phyloP scores from a whole-genome alignment of 2,797 vertebrate genomes.

The Mus spretus region DNA sequence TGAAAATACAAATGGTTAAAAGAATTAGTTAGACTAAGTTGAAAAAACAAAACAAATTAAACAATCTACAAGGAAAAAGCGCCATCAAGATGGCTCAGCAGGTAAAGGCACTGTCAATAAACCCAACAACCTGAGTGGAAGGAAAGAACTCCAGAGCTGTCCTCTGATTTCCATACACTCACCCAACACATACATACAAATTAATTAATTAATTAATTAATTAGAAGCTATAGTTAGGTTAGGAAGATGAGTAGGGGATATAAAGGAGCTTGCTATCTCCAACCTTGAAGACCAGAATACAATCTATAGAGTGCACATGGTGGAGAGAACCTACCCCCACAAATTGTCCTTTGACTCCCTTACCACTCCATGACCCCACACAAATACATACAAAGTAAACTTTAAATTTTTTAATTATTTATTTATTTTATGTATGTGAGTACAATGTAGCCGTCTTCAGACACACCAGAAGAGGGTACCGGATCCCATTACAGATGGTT shows the following conservation, averaged over 20 bases:
- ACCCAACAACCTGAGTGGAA: background rate
- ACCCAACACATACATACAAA: background rate
- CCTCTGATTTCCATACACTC: background rate
- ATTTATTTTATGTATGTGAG: too few species aligned
- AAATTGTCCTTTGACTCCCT: background rate
- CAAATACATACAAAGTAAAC: background rate
- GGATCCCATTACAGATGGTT: too few species aligned
- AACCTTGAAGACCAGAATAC: background rate
- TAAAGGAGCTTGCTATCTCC: background rate
- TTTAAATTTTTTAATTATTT: too few species aligned
- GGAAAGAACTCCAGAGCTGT: background rate
- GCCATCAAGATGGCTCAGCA: background rate
- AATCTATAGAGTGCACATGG: background rate
- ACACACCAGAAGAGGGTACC: too few species aligned
- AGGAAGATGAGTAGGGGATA: background rate
- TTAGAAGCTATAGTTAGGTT: background rate
- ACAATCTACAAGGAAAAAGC: background rate
- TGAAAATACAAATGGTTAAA: slow-evolving; percentile 40
- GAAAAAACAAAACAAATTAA: background rate
- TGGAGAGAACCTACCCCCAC: background rate
- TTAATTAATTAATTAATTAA: background rate
- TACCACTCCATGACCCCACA: background rate
- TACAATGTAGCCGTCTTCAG: too few species aligned
- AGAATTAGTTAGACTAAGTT: background rate
- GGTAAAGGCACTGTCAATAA: background rate